A percentile compares a stretch with the other conserved stretches of the same genome.
phyloP scores from a whole-genome alignment of 2,113 vertebrate genomes.

The Xenopus borealis region DNA sequence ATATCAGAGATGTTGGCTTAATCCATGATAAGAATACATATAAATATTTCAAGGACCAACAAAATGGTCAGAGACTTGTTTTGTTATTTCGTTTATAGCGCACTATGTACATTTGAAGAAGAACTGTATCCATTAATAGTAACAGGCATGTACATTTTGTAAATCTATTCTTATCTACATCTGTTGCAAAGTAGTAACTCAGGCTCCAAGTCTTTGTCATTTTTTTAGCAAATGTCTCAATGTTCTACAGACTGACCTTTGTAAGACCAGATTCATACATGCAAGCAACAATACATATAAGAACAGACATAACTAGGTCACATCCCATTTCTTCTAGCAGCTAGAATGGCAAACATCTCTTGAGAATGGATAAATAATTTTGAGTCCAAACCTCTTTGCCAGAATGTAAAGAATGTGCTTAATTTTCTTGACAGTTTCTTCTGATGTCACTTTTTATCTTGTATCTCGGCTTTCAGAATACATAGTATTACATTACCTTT shows the following conservation, averaged over 20 bases:
- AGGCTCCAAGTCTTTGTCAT: background rate
- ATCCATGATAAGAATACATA: too few relatives aligned
- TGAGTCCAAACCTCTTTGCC: background rate
- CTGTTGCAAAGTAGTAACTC: too few relatives aligned
- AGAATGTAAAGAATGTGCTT: background rate
- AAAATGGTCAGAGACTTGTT: too few relatives aligned
- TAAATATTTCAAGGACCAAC: too few relatives aligned
- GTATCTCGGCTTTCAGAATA: background rate
- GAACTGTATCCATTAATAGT: too few relatives aligned
- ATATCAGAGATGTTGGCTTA: too few relatives aligned
- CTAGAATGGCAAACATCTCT: background rate
- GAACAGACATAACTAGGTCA: background rate
- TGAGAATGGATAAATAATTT: background rate
- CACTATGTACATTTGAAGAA: too few relatives aligned
- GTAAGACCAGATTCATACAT: slow-evolving; percentile 12
- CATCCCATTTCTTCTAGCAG: background rate
- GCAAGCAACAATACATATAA: slow-evolving; percentile 24
- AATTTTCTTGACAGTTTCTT: slow-evolving; percentile 2
- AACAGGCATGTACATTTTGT: too few relatives aligned
- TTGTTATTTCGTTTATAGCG: too few relatives aligned
- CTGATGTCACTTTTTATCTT: background rate
- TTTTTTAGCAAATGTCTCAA: background rate
- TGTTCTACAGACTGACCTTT: slow-evolving; percentile 16
- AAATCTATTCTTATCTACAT: too few relatives aligned
- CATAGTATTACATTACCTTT: too few relatives aligned